Conservation (phyloP, 35 echinoderm and acorn worm species). For the Apostichopus californicus region DNA sequence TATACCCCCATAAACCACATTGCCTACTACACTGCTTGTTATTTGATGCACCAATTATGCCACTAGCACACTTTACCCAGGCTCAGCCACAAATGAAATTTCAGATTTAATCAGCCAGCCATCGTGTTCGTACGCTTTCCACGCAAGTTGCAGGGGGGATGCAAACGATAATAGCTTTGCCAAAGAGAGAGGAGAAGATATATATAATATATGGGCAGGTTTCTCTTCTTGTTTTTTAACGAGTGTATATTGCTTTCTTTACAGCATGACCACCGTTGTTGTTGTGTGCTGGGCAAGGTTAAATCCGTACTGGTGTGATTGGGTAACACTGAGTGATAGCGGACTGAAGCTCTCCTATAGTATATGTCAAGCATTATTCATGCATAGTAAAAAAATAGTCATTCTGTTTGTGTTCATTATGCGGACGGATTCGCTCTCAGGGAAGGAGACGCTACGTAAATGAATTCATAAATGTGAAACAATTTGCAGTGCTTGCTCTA, state of each 20-base stretch:
- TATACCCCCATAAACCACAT: not conserved
- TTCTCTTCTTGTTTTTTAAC: not conserved
- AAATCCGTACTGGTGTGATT: not conserved
- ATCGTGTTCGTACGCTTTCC: not conserved
- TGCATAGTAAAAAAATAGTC: too few relatives aligned
- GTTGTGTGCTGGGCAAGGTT: not conserved
- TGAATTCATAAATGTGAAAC: too few relatives aligned
- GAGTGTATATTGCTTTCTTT: not conserved
- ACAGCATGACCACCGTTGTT: not conserved
- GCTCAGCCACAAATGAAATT: slow-evolving; percentile 47
- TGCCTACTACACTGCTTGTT: not conserved
- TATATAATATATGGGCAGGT: not conserved
- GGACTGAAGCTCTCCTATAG: too few relatives aligned
- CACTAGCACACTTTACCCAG: slow-evolving; percentile 1
- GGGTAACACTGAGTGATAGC: too few relatives aligned
- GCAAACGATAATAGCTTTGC: slow-evolving; percentile 6
- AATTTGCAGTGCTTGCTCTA: too few relatives aligned
- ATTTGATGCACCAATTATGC: slow-evolving; percentile 57
- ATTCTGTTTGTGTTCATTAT: too few relatives aligned
- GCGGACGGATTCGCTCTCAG: too few relatives aligned
- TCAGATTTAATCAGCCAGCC: slow-evolving; percentile 58
- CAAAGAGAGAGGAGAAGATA: not conserved
- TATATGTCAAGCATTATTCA: too few relatives aligned
- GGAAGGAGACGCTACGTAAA: too few relatives aligned
- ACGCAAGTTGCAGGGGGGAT: slow-evolving; percentile 8